Evolutionary conservation across 2,888 invertebrate genomes (phyloP).

Genomic region (Omphaloscelis lunosa): DNA sequence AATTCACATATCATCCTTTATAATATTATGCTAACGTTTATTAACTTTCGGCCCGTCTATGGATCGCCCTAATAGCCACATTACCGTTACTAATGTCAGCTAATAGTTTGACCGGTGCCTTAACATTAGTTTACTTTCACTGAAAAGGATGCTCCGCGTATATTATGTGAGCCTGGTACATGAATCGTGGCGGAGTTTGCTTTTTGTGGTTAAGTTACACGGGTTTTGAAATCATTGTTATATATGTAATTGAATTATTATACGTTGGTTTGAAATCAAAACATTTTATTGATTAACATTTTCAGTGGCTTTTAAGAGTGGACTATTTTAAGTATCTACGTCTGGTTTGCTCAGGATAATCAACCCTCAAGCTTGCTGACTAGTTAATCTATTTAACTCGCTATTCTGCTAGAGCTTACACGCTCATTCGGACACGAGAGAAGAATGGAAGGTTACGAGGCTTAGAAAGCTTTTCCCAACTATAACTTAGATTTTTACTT

Average conservation of each 20-base stretch:
- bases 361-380: not conserved
- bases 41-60: conserved; percentile 39
- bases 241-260: too few relatives aligned
- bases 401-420: not conserved
- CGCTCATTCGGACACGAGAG: not conserved
- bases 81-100: conserved; percentile 53
- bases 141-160: conserved; percentile 39
- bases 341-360: not conserved
- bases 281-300: not conserved
- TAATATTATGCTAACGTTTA: conserved; percentile 45
- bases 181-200: not conserved
- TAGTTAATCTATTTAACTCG: not conserved
- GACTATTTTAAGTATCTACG: not conserved
- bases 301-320: not conserved
- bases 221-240: not conserved
- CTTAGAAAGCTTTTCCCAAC: not conserved
- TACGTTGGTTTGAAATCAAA: not conserved
- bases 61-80: conserved; percentile 47
- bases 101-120: conserved; percentile 62
- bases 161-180: conserved; percentile 32
- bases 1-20: conserved; percentile 36
- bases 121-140: conserved; percentile 60
- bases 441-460: not conserved
- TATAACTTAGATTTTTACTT: not conserved
- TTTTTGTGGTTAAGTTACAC: conserved; percentile 8